Evolutionary conservation across 2,113 vertebrate species (phyloP).

Genomic region (Brachypodius melanocephalos): DNA sequence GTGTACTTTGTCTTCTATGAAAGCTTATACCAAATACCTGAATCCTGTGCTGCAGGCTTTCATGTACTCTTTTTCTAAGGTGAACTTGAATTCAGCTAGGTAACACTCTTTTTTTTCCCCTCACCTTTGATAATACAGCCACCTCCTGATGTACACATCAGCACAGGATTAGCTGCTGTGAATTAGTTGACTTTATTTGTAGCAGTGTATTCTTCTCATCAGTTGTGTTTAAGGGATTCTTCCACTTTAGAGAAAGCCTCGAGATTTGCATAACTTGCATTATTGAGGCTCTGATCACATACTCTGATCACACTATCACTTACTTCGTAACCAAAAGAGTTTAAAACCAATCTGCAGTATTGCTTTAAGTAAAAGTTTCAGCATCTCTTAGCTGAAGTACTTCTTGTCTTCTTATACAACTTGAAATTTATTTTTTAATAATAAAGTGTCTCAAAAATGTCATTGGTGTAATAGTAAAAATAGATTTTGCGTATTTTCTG

Average conservation of each 20-base stretch:
- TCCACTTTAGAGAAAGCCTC: not conserved
- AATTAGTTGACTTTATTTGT: not conserved
- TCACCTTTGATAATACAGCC: not conserved
- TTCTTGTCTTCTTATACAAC: not conserved
- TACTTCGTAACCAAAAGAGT: not conserved
- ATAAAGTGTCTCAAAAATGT: slow-evolving; percentile 13
- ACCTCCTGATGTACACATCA: not conserved
- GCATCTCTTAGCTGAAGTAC: not conserved
- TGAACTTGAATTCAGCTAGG: not conserved
- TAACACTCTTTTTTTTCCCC: not conserved
- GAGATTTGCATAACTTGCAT: not conserved
- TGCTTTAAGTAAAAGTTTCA: not conserved
- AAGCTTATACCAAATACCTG: not conserved
- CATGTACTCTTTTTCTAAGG: not conserved
- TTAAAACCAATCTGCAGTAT: not conserved
- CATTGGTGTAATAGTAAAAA: not conserved
- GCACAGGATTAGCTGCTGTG: not conserved
- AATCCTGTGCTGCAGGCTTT: not conserved
- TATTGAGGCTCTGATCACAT: not conserved
- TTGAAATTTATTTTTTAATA: slow-evolving; percentile 31
- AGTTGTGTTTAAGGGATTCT: not conserved
- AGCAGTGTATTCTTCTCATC: not conserved
- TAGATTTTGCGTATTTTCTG: slow-evolving; percentile 12
- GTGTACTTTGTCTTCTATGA: not conserved
- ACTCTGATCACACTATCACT: accelerated